Percentiles rank a stretch among this genome's conserved stretches.
phyloP scores from a whole-genome alignment of 2,888 invertebrate species.

The Fragum fragum region DNA sequence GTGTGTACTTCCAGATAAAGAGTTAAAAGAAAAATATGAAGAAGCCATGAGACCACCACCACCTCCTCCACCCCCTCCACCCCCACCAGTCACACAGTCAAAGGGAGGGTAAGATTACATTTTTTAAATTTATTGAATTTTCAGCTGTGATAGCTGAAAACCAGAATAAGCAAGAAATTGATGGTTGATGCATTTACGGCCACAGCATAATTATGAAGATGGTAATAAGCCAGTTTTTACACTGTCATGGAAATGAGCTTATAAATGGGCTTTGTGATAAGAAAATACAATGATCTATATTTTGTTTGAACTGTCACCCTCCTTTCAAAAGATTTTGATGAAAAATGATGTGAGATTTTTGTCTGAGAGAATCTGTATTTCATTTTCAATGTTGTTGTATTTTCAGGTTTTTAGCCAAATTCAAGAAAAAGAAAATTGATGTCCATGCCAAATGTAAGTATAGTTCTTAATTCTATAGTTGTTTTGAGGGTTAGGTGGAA shows the following conservation, averaged over 20 bases:
- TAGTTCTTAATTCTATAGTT: no score
- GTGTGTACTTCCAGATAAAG: slow-evolving; percentile 63
- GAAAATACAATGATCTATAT: no score
- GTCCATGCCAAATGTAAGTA: slow-evolving; percentile 64
- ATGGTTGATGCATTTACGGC: no score
- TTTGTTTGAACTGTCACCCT: no score
- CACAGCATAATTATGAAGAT: no score
- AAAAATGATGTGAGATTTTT: no score
- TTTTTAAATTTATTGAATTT: background rate
- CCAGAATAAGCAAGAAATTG: slow-evolving; percentile 8
- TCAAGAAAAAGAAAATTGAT: slow-evolving; percentile 26
- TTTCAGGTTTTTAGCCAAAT: slow-evolving; percentile 63
- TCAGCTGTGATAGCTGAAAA: slow-evolving; percentile 64
- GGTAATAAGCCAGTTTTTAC: background rate
- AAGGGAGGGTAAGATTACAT: slow-evolving; percentile 43
- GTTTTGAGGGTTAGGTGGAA: no score
- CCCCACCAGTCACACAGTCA: slow-evolving; percentile 63
- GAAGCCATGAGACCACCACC: slow-evolving; percentile 71
- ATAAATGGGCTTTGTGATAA: no score
- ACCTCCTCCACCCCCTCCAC: slow-evolving; percentile 78
- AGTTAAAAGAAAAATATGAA: slow-evolving; percentile 72
- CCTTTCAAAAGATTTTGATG: no score
- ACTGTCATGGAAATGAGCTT: no score
- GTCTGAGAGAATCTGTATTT: no score
- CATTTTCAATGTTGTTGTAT: background rate